These are phyloP conservation scores for Anguilla marmorata DNA, from an alignment of 2,797 vertebrate species.

Conservation along the genomic window DNA sequence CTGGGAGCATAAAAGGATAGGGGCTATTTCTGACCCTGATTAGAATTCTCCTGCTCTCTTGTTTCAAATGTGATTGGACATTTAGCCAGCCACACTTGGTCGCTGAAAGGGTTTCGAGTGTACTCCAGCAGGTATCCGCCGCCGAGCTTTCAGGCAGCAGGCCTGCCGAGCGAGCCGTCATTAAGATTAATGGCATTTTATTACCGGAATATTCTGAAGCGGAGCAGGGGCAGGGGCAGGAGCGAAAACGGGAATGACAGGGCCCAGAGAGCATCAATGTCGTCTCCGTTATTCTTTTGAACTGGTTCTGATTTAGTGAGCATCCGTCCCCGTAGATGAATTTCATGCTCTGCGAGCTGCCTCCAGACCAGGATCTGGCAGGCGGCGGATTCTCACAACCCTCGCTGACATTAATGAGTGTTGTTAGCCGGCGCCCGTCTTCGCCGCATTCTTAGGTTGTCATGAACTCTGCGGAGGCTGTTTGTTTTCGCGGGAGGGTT, in stretches of 20 bases:
- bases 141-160: background rate
- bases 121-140: slow-evolving; percentile 8
- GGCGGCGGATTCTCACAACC: background rate
- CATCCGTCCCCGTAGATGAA: slow-evolving; percentile 11
- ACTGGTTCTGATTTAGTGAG: slow-evolving; percentile 6
- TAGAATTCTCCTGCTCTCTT: slow-evolving; percentile 8
- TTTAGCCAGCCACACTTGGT: slow-evolving; percentile 7
- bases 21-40: slow-evolving; percentile 5
- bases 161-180: background rate
- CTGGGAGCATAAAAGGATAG: background rate
- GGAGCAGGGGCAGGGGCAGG: background rate
- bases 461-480: background rate
- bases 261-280: background rate
- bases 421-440: background rate
- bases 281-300: background rate
- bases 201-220: slow-evolving; percentile 10
- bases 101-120: slow-evolving; percentile 11
- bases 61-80: background rate
- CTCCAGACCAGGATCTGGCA: background rate
- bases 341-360: background rate
- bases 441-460: background rate
- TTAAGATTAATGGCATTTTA: slow-evolving; percentile 29
- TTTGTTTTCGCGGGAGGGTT: slow-evolving; percentile 4
- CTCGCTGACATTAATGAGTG: slow-evolving; percentile 16
- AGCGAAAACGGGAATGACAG: background rate